Conservation (phyloP, 2,888 invertebrate genomes). For the Agrotis puta region DNA sequence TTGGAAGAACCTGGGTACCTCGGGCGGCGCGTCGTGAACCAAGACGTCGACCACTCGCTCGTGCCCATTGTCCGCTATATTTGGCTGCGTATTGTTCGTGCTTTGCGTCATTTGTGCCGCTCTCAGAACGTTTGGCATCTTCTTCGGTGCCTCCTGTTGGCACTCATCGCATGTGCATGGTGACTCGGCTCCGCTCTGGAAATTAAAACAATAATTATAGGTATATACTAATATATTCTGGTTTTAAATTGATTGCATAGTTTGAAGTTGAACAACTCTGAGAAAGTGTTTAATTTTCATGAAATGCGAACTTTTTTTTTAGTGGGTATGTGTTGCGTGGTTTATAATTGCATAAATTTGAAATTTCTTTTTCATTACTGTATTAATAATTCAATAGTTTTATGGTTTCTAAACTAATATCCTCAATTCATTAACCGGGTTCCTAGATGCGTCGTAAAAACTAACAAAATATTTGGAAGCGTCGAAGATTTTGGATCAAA, state of each 20-base stretch:
- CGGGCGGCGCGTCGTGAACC: constrained; percentile 85
- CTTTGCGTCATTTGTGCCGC: constrained; percentile 69
- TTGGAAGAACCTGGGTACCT: constrained; percentile 86
- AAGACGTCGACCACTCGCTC: constrained; percentile 86
- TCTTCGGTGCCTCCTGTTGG: constrained; percentile 74
- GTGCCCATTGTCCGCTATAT: constrained; percentile 77
- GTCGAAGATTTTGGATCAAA: constrained; percentile 5
- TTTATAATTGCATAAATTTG: no score
- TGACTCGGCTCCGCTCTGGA: constrained; percentile 87
- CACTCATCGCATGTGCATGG: constrained; percentile 88
- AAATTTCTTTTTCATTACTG: no score
- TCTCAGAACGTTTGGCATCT: constrained; percentile 71
- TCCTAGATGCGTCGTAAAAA: not conserved
- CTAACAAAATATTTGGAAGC: not conserved
- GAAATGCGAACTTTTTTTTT: no score
- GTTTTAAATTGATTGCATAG: no score
- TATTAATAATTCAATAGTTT: no score
- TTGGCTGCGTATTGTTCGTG: constrained; percentile 75
- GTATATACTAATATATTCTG: no score
- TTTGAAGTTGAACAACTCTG: no score
- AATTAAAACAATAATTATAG: constrained; percentile 56
- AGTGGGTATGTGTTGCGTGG: no score
- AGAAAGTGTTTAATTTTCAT: no score
- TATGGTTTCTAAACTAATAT: no score
- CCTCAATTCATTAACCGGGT: no score